Percentiles rank a stretch among this genome's conserved stretches.
phyloP scores from a whole-genome alignment of 2,888 invertebrate genomes.

The Lasioglossum marginatum region DNA sequence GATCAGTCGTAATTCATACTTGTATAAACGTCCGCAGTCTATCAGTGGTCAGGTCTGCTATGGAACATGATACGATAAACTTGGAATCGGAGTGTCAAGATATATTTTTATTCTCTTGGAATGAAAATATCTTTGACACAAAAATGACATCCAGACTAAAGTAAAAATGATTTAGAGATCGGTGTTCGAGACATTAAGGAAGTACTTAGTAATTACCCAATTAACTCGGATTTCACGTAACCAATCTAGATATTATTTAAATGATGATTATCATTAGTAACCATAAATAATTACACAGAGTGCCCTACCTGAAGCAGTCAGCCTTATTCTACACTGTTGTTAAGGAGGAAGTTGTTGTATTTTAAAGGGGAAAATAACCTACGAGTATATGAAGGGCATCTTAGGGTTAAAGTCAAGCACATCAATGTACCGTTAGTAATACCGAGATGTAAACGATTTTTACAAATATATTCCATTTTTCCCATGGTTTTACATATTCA shows the following conservation, averaged over 20 bases:
- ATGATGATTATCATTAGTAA: background rate
- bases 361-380: background rate
- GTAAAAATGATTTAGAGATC: background rate
- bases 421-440: background rate
- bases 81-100: background rate
- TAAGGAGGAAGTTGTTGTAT: background rate
- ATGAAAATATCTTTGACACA: background rate
- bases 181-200: background rate
- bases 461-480: background rate
- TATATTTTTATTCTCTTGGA: background rate
- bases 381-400: background rate
- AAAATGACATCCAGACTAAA: background rate
- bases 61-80: background rate
- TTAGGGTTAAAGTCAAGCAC: background rate
- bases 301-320: slow-evolving; percentile 4
- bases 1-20: background rate
- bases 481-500: background rate
- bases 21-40: background rate
- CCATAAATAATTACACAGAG: background rate
- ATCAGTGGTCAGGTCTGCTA: slow-evolving; percentile 9
- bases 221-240: background rate
- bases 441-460: background rate
- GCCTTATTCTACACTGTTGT: background rate
- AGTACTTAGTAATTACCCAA: background rate
- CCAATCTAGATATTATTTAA: background rate